Evolutionary conservation across 2,797 vertebrate species (phyloP), one percentile per base, ranked within the genome.

Genomic region (Sparus aurata): DNA sequence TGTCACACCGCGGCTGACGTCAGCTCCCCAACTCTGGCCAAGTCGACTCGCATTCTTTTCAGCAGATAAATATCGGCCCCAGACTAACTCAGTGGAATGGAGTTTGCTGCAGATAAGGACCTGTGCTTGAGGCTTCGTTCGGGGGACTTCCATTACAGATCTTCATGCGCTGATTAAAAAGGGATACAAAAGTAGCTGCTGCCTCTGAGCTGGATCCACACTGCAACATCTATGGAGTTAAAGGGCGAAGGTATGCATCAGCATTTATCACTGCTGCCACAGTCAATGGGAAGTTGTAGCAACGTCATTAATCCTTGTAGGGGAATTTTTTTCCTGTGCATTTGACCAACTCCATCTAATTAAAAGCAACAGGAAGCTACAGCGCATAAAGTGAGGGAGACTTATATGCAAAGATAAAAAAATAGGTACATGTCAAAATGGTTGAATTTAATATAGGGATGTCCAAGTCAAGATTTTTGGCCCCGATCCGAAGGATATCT

Each of bases 41-140:
- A 72, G 49, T 57, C 0, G 20, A 70, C 59, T 68, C 25, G 3
- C 57, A 49, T 76, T 78, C 60, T 64, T 80, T 55, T 53, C 46
- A n/a, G 70, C 34, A 87, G 83, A 87, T 86, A 75, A 71, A 73
- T 45, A 80, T 85, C 84, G 70, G 68, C 20, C 18, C 25, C 5
- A 11, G 10, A 50, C 45, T 50, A 43, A 67, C 18, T 73, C 6
- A 47, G n/a, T 73, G 81, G 68, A 85, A 85, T 58, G 57, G 15
- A 34, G 58, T 64, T 76, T 52, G 54, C 25, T 62, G 50, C 1
- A 74, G 85, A 90, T 87, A 85, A 84, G 50, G 47, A 53, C 25
- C 9, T 38, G 2, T 18, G 58, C 70, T 76, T n/a, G 1, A 34
- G 47, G 53, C n/a, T 17, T 54, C 67, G 55, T 52, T 47, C 43